These are phyloP conservation scores for Colistium nudipinnis DNA, from an alignment of 2,113 vertebrate species.

Conservation along the genomic window DNA sequence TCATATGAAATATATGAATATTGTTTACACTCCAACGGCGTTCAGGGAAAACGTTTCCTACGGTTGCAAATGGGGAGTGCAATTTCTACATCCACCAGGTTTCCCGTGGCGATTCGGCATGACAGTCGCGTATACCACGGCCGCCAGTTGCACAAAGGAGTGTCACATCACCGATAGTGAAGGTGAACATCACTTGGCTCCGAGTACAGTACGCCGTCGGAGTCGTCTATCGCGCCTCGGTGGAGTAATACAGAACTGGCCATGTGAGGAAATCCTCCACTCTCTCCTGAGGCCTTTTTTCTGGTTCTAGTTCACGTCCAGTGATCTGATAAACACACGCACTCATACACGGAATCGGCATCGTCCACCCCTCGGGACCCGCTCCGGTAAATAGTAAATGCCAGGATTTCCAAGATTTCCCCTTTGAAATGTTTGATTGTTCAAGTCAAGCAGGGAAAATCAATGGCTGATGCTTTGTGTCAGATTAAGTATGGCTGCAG, in stretches of 20 bases:
- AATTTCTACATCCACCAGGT: conserved; percentile 22
- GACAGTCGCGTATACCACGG: conserved; percentile 9
- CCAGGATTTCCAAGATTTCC: conserved; percentile 78
- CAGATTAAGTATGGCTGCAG: conserved; percentile 34
- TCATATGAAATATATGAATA: conserved; percentile 54
- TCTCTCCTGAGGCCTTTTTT: conserved; percentile 58
- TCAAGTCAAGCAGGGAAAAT: conserved; percentile 68
- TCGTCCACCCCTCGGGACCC: conserved; percentile 53
- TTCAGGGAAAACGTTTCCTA: conserved; percentile 30
- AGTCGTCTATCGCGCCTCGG: conserved; percentile 50
- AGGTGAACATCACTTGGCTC: conserved; percentile 47
- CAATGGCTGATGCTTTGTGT: conserved; percentile 68
- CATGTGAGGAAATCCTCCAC: conserved; percentile 57
- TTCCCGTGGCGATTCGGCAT: conserved; percentile 11
- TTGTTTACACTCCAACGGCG: conserved; percentile 58
- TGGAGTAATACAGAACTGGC: conserved; percentile 43
- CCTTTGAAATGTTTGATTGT: conserved; percentile 70
- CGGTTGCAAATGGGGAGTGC: background rate
- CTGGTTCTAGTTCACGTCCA: conserved; percentile 48
- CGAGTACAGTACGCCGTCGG: conserved; percentile 31
- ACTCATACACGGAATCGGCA: background rate
- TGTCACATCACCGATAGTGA: conserved; percentile 16
- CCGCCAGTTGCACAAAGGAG: conserved; percentile 3
- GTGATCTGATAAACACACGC: conserved; percentile 48
- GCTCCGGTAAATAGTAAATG: conserved; percentile 72